A percentile compares a stretch with the other conserved stretches of the same genome.
These are phyloP conservation scores for Pseudachorutes palmiensis DNA, from an alignment of 1,140 invertebrate genomes.

Conservation along the genomic window DNA sequence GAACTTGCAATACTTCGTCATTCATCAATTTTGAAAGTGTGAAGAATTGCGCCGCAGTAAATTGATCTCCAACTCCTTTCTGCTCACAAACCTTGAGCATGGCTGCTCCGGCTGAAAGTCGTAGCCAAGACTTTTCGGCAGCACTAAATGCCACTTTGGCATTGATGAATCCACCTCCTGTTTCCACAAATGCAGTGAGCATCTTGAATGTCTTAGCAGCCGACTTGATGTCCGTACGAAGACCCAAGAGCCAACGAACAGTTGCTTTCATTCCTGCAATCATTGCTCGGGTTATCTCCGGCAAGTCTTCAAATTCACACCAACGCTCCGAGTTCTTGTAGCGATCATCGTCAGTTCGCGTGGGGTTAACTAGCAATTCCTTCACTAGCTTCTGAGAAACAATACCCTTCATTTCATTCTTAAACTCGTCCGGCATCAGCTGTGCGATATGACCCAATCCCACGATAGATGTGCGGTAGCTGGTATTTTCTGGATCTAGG, in stretches of 20 bases:
- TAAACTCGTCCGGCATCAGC: slow-evolving; percentile 80
- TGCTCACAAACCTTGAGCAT: slow-evolving; percentile 96
- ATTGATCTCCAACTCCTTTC: slow-evolving; percentile 88
- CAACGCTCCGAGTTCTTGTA: slow-evolving; percentile 54
- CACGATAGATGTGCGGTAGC: slow-evolving; percentile 88
- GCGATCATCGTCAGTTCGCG: slow-evolving; percentile 29
- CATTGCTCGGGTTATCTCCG: slow-evolving; percentile 85
- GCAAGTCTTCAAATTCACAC: slow-evolving; percentile 73
- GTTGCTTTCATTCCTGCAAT: slow-evolving; percentile 88
- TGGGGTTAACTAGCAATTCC: slow-evolving; percentile 77
- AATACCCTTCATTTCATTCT: slow-evolving; percentile 82
- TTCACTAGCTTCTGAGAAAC: slow-evolving; percentile 92
- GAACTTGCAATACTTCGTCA: slow-evolving; percentile 80
- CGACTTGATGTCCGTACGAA: slow-evolving; percentile 78
- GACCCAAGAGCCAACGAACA: slow-evolving; percentile 86
- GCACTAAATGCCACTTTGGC: slow-evolving; percentile 52
- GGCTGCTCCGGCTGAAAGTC: slow-evolving; percentile 81
- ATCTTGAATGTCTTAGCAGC: slow-evolving; percentile 90
- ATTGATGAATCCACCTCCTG: slow-evolving; percentile 62
- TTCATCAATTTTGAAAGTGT: slow-evolving; percentile 82
- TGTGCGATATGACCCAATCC: slow-evolving; percentile 88
- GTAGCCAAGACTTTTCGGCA: slow-evolving; percentile 86
- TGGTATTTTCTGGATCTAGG: slow-evolving; percentile 65
- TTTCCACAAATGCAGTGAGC: slow-evolving; percentile 78
- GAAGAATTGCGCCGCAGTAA: slow-evolving; percentile 88